Evolutionary conservation across 2,888 invertebrate genomes (phyloP), one percentile per base, ranked within the genome.

Genomic region (Drosophila pullipes): DNA sequence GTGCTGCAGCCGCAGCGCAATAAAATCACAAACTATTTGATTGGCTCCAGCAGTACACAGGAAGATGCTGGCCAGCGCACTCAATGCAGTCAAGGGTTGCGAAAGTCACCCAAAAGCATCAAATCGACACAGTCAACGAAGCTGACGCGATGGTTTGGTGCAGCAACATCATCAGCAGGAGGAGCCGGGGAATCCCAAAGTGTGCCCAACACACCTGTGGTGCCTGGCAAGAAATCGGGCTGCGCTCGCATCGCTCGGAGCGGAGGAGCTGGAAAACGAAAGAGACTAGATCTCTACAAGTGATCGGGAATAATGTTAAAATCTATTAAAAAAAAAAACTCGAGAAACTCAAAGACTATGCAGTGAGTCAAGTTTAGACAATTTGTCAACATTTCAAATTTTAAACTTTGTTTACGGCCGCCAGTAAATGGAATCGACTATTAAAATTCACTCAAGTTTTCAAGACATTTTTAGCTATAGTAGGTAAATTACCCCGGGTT

Each of bases 21-120:
- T 57, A 92, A 93, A 81, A 93, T 93, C 25, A 93, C 93, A 4
- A 93, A 92, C 60, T 93, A 93, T 81, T 77, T 93, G 4, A 91
- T 92, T 44, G 84, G 90, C 9, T 73, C 85, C 13, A 78, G 72
- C 13, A 31, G 55, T 18, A 73, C 78, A 4, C 72, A 72, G 7
- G 85, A 85, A n/a, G 74, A 83, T 7, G 59, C 76, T 6, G 50
- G 18, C 9, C 62, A 66, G 35, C 82, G 66, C 18, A 60, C 47
- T 52, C 87, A 50, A 31, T 7, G 39, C 28, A 69, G 76, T 39
- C 77, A 75, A 55, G 60, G 67, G 35, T 49, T 72, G 10, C 91
- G 90, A 4, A 93, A 92, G 65, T 93, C 93, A 11, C 93, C 93
- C 0, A 93, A 92, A 53, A 78, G 78, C 7, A 64, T 52, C 1